These are phyloP conservation scores for Pristionchus maxplancki DNA, from an alignment of 2,888 invertebrate species.

Conservation along the genomic window DNA sequence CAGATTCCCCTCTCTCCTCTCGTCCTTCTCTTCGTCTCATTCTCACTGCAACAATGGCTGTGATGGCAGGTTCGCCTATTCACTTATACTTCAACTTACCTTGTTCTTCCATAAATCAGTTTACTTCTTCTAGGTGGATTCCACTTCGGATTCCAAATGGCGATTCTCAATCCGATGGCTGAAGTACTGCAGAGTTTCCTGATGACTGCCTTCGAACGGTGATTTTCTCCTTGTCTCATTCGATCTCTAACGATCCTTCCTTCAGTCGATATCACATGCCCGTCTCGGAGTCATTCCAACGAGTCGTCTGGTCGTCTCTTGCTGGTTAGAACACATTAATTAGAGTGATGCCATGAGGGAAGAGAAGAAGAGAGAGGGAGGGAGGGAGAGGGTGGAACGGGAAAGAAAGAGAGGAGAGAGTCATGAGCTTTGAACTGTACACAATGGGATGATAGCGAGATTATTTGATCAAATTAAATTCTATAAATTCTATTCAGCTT, in stretches of 20 bases:
- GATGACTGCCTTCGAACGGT: slow-evolving; percentile 57
- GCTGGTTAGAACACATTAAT: neutral
- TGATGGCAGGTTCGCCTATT: neutral
- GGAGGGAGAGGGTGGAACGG: neutral
- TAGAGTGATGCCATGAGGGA: neutral
- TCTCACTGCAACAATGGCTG: slow-evolving; percentile 34
- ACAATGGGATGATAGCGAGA: neutral
- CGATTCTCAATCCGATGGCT: slow-evolving; percentile 70
- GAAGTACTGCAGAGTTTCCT: slow-evolving; percentile 68
- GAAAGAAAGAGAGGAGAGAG: neutral
- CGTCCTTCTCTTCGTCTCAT: slow-evolving; percentile 26
- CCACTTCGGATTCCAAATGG: slow-evolving; percentile 73
- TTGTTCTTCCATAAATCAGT: too few species aligned
- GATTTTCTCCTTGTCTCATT: neutral
- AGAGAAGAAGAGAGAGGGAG: neutral
- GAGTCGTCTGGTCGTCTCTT: slow-evolving; percentile 15
- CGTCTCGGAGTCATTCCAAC: slow-evolving; percentile 41
- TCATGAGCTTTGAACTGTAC: slow-evolving; percentile 17
- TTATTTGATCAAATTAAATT: neutral
- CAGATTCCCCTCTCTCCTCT: neutral
- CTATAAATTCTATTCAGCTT: neutral
- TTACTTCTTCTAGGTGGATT: slow-evolving; percentile 60
- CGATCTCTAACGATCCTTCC: neutral
- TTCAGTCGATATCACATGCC: slow-evolving; percentile 47
- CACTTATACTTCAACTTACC: neutral